Percentiles rank a stretch among this genome's conserved stretches.
Conservation (phyloP, 2,888 invertebrate genomes). For the Frankliniella fusca region DNA sequence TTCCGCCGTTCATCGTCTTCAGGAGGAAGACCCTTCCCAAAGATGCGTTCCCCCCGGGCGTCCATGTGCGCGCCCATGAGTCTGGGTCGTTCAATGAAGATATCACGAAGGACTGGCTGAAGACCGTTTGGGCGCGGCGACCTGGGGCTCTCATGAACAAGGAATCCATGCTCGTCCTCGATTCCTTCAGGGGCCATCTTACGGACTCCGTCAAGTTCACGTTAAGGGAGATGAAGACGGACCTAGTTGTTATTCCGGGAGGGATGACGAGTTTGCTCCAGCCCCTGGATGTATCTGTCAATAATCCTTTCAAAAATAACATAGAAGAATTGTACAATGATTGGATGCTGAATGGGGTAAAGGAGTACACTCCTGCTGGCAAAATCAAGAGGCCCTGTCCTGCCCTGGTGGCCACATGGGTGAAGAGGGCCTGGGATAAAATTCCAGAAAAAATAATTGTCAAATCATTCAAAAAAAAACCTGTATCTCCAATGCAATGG, state of each 20-base stretch:
- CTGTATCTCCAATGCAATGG: no score
- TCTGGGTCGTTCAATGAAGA: no score
- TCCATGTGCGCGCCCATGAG: no score
- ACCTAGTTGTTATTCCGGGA: slow-evolving; percentile 34
- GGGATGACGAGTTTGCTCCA: slow-evolving; percentile 35
- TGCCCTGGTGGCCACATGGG: no score
- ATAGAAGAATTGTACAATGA: slow-evolving; percentile 29
- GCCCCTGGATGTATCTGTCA: slow-evolving; percentile 33
- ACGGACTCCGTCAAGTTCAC: slow-evolving; percentile 31
- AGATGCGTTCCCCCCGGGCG: no score
- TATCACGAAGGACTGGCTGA: slow-evolving; percentile 27
- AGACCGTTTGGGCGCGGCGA: slow-evolving; percentile 27
- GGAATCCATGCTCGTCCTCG: slow-evolving; percentile 29
- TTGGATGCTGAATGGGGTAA: slow-evolving; percentile 33
- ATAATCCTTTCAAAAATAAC: slow-evolving; percentile 35
- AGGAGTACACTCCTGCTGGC: slow-evolving; percentile 29
- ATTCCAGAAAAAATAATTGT: no score
- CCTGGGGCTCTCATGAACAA: slow-evolving; percentile 17
- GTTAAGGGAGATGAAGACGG: slow-evolving; percentile 27
- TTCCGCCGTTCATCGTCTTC: no score
- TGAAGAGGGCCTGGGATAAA: no score
- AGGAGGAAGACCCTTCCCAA: no score
- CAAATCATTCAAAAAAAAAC: no score
- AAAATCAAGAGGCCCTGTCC: slow-evolving; percentile 35
- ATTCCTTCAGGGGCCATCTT: slow-evolving; percentile 30